Base-by-base conservation (phyloP, 2,888 invertebrate species). In the Gymnosoma rotundatum region DNA sequence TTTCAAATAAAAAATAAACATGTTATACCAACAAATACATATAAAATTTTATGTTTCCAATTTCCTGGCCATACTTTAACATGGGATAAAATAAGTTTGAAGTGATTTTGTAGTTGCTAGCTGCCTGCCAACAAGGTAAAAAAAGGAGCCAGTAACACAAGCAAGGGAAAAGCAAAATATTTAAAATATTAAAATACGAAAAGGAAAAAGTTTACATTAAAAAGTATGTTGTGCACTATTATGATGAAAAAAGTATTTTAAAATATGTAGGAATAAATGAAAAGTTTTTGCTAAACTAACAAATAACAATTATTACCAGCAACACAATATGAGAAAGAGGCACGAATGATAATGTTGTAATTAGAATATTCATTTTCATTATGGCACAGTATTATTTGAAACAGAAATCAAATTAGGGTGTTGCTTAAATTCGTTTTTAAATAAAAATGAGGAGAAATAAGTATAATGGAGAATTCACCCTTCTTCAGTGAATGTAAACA, bases 41-140 rank as follows among this genome's bases (percentile, higher is more conserved):
- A 87, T 86, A 87, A 86, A 87, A 83, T 87, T 87, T 88, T 86
- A 88, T 87, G 87, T 87, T 88, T 88, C 86, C 88, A 88, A 88
- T 88, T 88, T 88, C 88, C 88, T 86, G 83, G 73, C 54, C 60
- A 48, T 78, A 74, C 66, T 75, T 63, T 67, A 66, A 56, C 61
- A 58, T 16, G 21, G 52, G 63, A 38, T 61, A 67, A 32, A 32
- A 36, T 70, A n/a, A 58, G 32, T 67, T 54, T 66, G 16, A 42
- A 32, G 50, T 18, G 9, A 54, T 54, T 32, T 18, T 64, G 56
- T 20, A 14, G 21, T 9, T 58, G 78, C 7, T 42, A n/a, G 20
- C 36, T 67, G 58, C 74, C 48, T 67, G 58, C 74, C 48, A 75
- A 21, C 42, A 20, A 70, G 54, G 52, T 66, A 72, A 5, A 48